Percentiles rank a stretch among this genome's conserved stretches.
These are phyloP conservation scores for Orthonevra nobilis DNA, from an alignment of 2,888 invertebrate genomes.

Conservation along the genomic window DNA sequence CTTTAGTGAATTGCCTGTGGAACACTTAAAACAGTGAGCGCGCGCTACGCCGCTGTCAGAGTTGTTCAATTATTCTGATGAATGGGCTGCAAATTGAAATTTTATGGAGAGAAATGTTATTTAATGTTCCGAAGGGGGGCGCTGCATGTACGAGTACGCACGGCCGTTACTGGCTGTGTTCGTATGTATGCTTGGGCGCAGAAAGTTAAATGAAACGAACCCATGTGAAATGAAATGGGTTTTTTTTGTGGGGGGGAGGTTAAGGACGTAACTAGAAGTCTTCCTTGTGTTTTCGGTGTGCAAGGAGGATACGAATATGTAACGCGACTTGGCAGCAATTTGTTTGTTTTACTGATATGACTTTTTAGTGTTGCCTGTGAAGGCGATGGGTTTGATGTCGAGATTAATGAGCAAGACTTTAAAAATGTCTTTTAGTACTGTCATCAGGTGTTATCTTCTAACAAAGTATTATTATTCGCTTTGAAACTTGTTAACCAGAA, in stretches of 20 bases:
- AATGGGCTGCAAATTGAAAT: conserved; percentile 73
- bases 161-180: conserved; percentile 3
- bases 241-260: conserved; percentile 42
- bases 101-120: conserved; percentile 71
- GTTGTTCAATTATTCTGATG: conserved; percentile 74
- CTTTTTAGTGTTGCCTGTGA: conserved; percentile 46
- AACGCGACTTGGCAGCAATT: conserved; percentile 53
- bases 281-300: conserved; percentile 12
- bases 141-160: conserved; percentile 41
- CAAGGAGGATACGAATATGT: conserved; percentile 9
- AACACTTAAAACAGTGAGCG: conserved; percentile 64
- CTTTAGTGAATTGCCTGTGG: conserved; percentile 67
- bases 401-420: conserved; percentile 59
- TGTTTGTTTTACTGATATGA: conserved; percentile 61
- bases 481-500: no score
- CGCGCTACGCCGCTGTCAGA: conserved; percentile 63
- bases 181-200: conserved; percentile 12
- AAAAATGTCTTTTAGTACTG: conserved; percentile 61
- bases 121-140: conserved; percentile 64
- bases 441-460: conserved; percentile 53
- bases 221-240: conserved; percentile 67
- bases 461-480: no score
- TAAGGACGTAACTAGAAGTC: no score
- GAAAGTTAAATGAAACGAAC: conserved; percentile 68
- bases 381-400: not conserved